A percentile compares a stretch with the other conserved stretches of the same genome.
Conservation (phyloP, 2,888 invertebrate genomes). For the Caenorhabditis virilis region DNA sequence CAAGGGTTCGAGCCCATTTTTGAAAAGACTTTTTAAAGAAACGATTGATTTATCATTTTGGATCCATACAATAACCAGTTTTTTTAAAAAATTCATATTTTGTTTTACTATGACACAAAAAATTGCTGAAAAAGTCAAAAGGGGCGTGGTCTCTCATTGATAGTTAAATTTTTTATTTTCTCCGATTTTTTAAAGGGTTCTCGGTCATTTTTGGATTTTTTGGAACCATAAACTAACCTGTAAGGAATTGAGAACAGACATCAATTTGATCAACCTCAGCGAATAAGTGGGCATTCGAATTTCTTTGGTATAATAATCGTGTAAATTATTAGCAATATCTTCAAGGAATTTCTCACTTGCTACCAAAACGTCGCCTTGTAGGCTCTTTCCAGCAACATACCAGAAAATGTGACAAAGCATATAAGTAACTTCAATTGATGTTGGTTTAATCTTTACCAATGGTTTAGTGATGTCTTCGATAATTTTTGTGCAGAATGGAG, state of each 20-base stretch:
- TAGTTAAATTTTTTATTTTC: too few relatives aligned
- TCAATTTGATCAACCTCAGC: slow-evolving; percentile 42
- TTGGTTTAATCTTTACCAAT: slow-evolving; percentile 32
- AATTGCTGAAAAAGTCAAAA: too few relatives aligned
- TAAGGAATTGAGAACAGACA: slow-evolving; percentile 43
- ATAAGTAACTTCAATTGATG: slow-evolving; percentile 35
- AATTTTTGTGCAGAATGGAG: slow-evolving; percentile 26
- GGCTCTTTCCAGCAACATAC: slow-evolving; percentile 36
- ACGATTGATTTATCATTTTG: too few relatives aligned
- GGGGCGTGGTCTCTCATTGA: too few relatives aligned
- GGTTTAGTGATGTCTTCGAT: slow-evolving; percentile 37
- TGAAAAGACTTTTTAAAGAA: too few relatives aligned
- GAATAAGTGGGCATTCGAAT: slow-evolving; percentile 44
- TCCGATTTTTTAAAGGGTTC: too few relatives aligned
- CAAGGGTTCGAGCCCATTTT: too few relatives aligned
- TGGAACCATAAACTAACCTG: too few relatives aligned
- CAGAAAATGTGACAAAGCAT: slow-evolving; percentile 45
- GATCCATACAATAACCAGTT: too few relatives aligned
- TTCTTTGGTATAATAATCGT: slow-evolving; percentile 40
- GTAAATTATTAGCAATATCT: slow-evolving; percentile 37
- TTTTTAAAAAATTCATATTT: too few relatives aligned
- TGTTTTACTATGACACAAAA: too few relatives aligned
- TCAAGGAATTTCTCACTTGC: slow-evolving; percentile 35
- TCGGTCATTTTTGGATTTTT: too few relatives aligned
- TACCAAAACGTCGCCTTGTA: slow-evolving; percentile 22